Evolutionary conservation across 2,113 vertebrate genomes (phyloP).

Genomic region (Pomatostomus ruficeps): DNA sequence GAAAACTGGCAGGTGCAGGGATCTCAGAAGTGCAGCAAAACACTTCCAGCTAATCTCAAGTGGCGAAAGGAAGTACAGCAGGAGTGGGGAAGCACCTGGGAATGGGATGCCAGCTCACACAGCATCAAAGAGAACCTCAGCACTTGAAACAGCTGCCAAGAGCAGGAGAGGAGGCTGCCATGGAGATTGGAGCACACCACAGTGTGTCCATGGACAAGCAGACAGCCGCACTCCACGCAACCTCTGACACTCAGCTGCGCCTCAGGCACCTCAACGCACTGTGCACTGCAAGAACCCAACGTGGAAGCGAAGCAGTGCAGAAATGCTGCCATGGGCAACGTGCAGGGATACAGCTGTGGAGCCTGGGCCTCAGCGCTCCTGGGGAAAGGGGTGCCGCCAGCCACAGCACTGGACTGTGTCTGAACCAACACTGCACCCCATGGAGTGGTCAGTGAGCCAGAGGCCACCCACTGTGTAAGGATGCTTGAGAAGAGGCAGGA

Average conservation of each 20-base stretch:
- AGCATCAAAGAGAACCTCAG: background rate
- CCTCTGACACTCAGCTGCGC: no score
- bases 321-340: fast-evolving
- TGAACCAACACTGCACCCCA: background rate
- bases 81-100: fast-evolving
- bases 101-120: background rate
- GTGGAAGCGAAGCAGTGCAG: background rate
- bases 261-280: background rate
- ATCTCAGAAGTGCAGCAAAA: background rate
- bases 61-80: fast-evolving
- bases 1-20: fast-evolving
- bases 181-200: background rate
- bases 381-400: background rate
- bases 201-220: no score
- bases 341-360: background rate
- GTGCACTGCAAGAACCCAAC: background rate
- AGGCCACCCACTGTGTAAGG: fast-evolving
- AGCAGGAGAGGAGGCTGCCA: background rate
- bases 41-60: background rate
- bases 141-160: background rate
- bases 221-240: background rate
- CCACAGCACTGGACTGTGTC: fast-evolving
- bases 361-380: background rate
- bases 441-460: fast-evolving
- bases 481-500: background rate